Base-by-base conservation (phyloP, 92 coral and sea anemone genomes). In the Porites cylindrica region DNA sequence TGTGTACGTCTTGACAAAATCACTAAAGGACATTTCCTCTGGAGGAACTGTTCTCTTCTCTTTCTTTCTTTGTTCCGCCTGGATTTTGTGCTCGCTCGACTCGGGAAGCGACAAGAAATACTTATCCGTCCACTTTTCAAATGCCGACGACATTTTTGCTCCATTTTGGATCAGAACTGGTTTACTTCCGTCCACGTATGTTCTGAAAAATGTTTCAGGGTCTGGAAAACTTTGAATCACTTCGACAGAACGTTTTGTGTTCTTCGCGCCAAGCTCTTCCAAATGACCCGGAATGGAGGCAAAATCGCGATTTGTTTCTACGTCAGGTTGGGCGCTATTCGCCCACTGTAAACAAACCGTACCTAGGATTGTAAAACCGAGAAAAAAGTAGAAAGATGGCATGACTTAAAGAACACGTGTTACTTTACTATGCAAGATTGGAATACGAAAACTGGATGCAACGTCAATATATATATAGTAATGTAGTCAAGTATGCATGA, bases 21-120 rank as follows among this genome's bases (percentile, higher is more conserved):
- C 93, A 71, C 91, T 85, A 64, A 96, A 96, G 10, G 88, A 71
- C 5, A 86, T 64, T 56, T 95, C 91, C 72, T 75, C 63, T 24
- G 86, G 90, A 4, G 99, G 95, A 18, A 83, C 75, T 0, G 93
- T 95, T 67, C 99, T 91, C 69, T 95, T 93, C 75, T 96, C 99
- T 63, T 96, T 96, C 91, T 96, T 96, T 66, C 99, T 85, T 51
- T 94, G 94, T 75, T 96, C 99, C 16, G 93, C 98, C 12, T 80
- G 66, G 17, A 96, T 85, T 16, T 66, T 76, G 17, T 82, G 47
- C 21, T 84, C 79, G 1, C 88, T 96, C 16, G 99, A 86, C 67
- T 94, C 96, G 12, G 98, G 92, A 8, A 84, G 20, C 4, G 95
- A 89, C 82, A 82, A 83, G 87, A 96, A 95, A 61, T 96, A 96